Base-by-base conservation (phyloP, 2,797 vertebrate species). In the Spinus pinus region DNA sequence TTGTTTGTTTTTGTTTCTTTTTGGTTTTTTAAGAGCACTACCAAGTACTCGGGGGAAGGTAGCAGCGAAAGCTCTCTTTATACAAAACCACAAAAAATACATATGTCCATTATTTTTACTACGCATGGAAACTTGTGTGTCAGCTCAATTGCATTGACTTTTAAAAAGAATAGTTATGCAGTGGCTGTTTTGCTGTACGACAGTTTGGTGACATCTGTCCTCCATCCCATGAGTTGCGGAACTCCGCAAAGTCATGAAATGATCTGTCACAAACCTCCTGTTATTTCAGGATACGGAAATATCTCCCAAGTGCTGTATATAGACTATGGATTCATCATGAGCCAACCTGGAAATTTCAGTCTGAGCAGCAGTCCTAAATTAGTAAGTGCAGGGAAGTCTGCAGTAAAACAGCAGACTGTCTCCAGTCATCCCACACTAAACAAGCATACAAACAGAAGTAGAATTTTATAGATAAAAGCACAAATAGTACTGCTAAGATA, bases 331-430 rank as follows among this genome's bases (percentile, higher is more conserved):
- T 94, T 95, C 84, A 88, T 86, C 74, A 30, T 44, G 18, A 94
- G 91, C 90, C 90, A 92, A 87, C 57, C 42, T 89, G 93, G 92
- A 96, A 95, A 87, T 35, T 89, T 95, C 86, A 93, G 61, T 89
- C 57, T 85, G 86, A 91, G 51, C 1, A 16, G 57, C 75, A 89
- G 60, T 61, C 94, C 87, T 95, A 91, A 95, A 95, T 94, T 94
- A 95, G 91, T 66, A 93, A 94, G 64, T 2, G 3, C 16, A 23
- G 35, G 74, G 58, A 95, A 87, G 50, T 74, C 72, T 78, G 72
- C 67, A 61, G 42, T 69, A 72, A 79, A 94, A 60, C 54, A 77
- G 18, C 53, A 79, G 62, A 54, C 61, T 78, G 44, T 81, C 65
- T 82, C 84, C 35, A 28, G 69, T 80, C 67, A 81, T 87, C 54